Conservation (phyloP, 2,888 invertebrate genomes). For the Hemicrepidius hirtus region DNA sequence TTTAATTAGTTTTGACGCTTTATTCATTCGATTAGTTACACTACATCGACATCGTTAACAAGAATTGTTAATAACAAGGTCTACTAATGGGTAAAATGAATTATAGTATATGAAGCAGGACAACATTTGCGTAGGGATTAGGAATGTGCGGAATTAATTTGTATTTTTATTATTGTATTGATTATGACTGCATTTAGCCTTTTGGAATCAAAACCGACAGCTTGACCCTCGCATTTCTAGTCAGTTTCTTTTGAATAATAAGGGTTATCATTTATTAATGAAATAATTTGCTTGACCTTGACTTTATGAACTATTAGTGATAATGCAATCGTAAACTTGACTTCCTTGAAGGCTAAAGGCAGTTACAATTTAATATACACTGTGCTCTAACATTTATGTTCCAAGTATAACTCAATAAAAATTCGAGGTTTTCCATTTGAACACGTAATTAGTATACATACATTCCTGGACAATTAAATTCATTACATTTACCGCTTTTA, state of each 20-base stretch:
- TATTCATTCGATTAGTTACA: constrained; percentile 6
- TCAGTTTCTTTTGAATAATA: too few relatives aligned
- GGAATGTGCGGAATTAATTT: too few relatives aligned
- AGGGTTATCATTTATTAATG: too few relatives aligned
- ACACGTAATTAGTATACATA: constrained; percentile 25
- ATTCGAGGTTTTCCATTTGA: constrained; percentile 8
- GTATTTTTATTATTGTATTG: too few relatives aligned
- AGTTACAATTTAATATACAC: background rate
- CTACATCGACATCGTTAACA: background rate
- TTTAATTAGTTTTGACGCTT: background rate
- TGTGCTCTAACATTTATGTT: background rate
- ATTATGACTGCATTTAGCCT: too few relatives aligned
- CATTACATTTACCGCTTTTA: background rate
- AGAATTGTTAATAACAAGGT: constrained; percentile 1
- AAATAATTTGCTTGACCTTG: too few relatives aligned
- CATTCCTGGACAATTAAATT: constrained; percentile 16
- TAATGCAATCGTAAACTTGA: too few relatives aligned
- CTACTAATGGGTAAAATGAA: background rate
- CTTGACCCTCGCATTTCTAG: too few relatives aligned
- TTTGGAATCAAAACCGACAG: too few relatives aligned
- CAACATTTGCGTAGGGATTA: too few relatives aligned
- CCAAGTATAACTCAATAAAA: constrained; percentile 10
- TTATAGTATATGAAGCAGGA: background rate
- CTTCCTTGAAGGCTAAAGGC: too few relatives aligned
- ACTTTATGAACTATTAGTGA: too few relatives aligned